Evolutionary conservation across 2,888 invertebrate genomes (phyloP).

Genomic region (Drosophila sordidapex): DNA sequence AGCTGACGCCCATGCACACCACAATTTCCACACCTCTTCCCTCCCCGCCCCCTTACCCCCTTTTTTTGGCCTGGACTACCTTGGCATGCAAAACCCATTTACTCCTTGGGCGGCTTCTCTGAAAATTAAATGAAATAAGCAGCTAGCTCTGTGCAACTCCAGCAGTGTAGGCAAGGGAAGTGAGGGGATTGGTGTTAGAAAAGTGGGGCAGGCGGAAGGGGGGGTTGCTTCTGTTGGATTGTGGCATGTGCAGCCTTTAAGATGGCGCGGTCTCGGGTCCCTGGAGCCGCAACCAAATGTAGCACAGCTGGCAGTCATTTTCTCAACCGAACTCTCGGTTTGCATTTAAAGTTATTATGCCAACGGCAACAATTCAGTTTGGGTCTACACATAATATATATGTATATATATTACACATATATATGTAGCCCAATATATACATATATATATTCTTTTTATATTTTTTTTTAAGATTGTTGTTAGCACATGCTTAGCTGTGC

Average conservation of each 20-base stretch:
- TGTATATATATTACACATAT: neutral
- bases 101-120: conserved; percentile 54
- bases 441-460: neutral
- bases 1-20: conserved; percentile 16
- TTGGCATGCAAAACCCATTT: conserved; percentile 55
- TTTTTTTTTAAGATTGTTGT: conserved; percentile 14
- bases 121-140: conserved; percentile 76
- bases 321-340: conserved; percentile 34
- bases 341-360: conserved; percentile 62
- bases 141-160: conserved; percentile 67
- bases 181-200: neutral
- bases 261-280: conserved; percentile 37
- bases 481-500: conserved; percentile 49
- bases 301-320: conserved; percentile 72
- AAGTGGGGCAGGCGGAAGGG: neutral
- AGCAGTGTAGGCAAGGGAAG: neutral
- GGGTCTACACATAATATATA: conserved; percentile 11
- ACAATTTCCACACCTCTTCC: neutral
- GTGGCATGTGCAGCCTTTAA: conserved; percentile 60
- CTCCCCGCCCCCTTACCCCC: neutral
- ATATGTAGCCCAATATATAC: neutral
- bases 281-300: conserved; percentile 48
- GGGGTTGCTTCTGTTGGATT: neutral
- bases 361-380: conserved; percentile 31
- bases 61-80: conserved; percentile 15